Evolutionary conservation across 2,797 vertebrate species (phyloP), one percentile per base, ranked within the genome.

Genomic region (Tiaroga cobitis): DNA sequence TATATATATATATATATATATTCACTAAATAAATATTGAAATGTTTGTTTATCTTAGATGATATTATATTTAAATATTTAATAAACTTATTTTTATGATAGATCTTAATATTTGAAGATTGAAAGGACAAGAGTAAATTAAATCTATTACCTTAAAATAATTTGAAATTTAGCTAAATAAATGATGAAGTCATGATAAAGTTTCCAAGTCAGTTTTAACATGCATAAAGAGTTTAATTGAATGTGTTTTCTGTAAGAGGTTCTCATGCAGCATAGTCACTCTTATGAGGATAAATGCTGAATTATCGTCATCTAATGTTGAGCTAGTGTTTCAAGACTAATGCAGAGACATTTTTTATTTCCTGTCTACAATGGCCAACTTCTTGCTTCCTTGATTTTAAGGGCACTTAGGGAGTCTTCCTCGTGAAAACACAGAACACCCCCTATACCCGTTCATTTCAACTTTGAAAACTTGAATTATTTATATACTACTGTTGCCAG

Each of bases 401-500:
- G 61, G 76, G 70, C 70, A 61, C 56, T 70, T 84, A 63, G 16
- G 51, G 75, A 56, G 46, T 72, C 43, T 79, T 85, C 68, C 76
- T 54, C 43, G 63, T 69, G 26, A 41, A 83, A 9, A 54, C 34
- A 83, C 3, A 76, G 74, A 61, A 54, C 76, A 51, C 59, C 43
- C 79, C 26, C 2, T 39, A 69, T 39, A 65, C 82, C 85, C 81
- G 76, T 81, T 87, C 49, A 82, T 90, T 89, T 88, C 18, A 88
- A 91, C 86, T 89, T 88, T 88, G 90, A 86, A 88, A 88, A 83
- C 70, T 83, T 90, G 41, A 89, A 90, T 86, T 80, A 87, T 90
- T 89, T 43, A 90, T 86, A 79, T 70, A 39, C 70, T 75, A 49
- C 84, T 65, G 56, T 86, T 79, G 81, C 70, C 81, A 85, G 81